Evolutionary conservation across 2,113 vertebrate species (phyloP).

Genomic region (Lepisosteus oculatus): DNA sequence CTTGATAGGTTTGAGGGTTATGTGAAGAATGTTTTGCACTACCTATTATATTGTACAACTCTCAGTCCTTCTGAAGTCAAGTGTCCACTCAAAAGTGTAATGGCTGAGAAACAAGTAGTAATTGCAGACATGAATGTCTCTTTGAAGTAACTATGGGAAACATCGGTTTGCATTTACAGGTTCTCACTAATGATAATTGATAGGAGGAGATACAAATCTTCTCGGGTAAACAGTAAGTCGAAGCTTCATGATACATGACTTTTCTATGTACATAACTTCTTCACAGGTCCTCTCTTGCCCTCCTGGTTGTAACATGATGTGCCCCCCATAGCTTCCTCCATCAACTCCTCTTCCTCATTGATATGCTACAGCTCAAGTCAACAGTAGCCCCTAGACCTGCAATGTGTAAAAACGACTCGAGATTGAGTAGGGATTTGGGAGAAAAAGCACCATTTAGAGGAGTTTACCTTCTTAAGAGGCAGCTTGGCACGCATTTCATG

Average conservation of each 20-base stretch:
- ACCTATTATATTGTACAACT: no score
- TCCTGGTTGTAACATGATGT: not conserved
- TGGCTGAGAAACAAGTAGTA: no score
- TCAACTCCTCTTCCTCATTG: constrained; percentile 8
- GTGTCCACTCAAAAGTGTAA: no score
- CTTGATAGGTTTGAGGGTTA: no score
- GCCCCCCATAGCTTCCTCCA: not conserved
- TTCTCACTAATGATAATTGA: constrained; percentile 9
- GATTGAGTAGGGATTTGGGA: constrained; percentile 9
- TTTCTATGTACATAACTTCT: constrained; percentile 9
- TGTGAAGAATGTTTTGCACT: no score
- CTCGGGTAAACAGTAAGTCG: not conserved
- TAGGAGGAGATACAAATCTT: not conserved
- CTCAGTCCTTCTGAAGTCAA: no score
- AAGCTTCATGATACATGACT: not conserved
- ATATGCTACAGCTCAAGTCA: constrained; percentile 23
- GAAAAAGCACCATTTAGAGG: constrained; percentile 36
- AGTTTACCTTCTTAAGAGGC: constrained; percentile 21
- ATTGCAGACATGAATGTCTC: no score
- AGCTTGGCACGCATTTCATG: constrained; percentile 13
- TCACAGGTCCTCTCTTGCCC: not conserved
- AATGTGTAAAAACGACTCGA: constrained; percentile 2
- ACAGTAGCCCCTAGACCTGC: not conserved
- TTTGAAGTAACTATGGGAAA: constrained; percentile 18
- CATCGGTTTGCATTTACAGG: constrained; percentile 29